Base-by-base conservation (phyloP, 2,797 vertebrate genomes). In the Gymnoscopelus braueri region DNA sequence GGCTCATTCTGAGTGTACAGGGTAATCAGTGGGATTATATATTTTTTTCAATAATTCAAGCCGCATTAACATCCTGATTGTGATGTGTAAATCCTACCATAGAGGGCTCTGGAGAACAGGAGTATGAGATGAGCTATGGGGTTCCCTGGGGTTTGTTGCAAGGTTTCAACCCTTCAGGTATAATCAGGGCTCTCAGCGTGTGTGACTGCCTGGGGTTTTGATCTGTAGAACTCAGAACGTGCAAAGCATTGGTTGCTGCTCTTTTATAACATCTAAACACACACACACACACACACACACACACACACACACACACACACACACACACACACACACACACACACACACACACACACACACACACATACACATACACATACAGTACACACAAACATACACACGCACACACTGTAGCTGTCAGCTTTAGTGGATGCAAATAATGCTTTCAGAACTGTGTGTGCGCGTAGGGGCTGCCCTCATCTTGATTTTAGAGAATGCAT, bases 11-110 rank as follows among this genome's bases (percentile, higher is more conserved):
- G 74, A 80, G 49, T 84, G 76, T 70, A 69, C 69, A 65, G 51
- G 55, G 72, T 84, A 70, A 76, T 81, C 71, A 73, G n/a, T 77
- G 67, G 73, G 80, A 69, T 60, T 72, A 66, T n/a, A 24, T 29
- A 29, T 29, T 65, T 81, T 76, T 82, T 71, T 59, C 49, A 78
- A 84, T 70, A 77, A 77, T 74, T 82, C 52, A 60, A 56, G 72
- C 65, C 39, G 69, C 56, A 84, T 80, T 64, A 74, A 76, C 61
- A 80, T 66, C 63, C 66, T 81, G 78, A 78, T 88, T 77, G 64
- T 48, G 3, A 56, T 35, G 62, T 19, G n/a, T 29, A 63, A 65
- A 47, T 44, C 50, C 68, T 65, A 73, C 63, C 55, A 59, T 66
- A 68, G 74, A 48, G 66, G 67, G 57, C 48, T 71, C 59, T 61